Evolutionary conservation across 2,113 vertebrate genomes (phyloP).

Genomic region (Lagopus muta): DNA sequence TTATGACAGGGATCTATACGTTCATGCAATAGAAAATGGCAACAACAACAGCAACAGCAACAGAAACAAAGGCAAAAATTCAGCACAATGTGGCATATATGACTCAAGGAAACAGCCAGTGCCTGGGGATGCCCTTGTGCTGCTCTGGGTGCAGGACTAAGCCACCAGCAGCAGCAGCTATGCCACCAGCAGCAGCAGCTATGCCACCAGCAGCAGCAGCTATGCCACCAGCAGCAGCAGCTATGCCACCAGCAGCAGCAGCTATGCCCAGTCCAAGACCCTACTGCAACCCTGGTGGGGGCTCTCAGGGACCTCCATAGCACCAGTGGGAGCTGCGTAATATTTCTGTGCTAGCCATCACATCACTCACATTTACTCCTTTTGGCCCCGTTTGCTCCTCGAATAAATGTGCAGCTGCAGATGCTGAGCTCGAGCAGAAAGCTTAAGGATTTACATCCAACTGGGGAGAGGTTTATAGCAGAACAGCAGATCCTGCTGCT

Average conservation of each 20-base stretch:
- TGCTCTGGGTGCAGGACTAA: not conserved
- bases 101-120: not conserved
- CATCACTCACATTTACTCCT: constrained; percentile 42
- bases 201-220: not conserved
- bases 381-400: constrained; percentile 7
- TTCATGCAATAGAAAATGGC: not conserved
- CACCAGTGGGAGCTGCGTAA: not conserved
- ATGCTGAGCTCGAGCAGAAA: constrained; percentile 52
- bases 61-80: not conserved
- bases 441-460: constrained; percentile 75
- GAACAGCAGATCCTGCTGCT: constrained; percentile 58
- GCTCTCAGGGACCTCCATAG: not conserved
- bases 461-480: constrained; percentile 75
- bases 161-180: not conserved
- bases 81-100: fast-evolving
- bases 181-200: too few relatives aligned
- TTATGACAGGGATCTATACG: not conserved
- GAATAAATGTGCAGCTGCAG: constrained; percentile 68
- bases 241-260: not conserved
- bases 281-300: not conserved
- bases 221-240: too few relatives aligned
- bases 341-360: constrained; percentile 8
- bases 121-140: not conserved
- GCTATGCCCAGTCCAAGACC: not conserved
- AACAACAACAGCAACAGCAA: not conserved